Base-by-base conservation (phyloP, 2,888 invertebrate species). In the Antitype chi region DNA sequence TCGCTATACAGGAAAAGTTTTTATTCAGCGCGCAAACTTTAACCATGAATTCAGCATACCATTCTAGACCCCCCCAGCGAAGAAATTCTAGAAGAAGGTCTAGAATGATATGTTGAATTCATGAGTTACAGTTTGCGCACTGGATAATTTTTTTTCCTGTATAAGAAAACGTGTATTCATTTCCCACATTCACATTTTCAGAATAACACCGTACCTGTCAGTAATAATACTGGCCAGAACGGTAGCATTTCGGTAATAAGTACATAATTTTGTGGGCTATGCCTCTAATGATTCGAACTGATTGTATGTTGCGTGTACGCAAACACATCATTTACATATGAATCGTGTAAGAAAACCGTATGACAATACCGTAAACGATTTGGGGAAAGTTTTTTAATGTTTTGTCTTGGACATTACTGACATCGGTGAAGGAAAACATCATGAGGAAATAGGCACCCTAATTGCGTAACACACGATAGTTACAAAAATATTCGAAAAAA, bases 171-270 rank as follows among this genome's bases (percentile, higher is more conserved):
- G 32, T 11, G 60, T 6, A 23, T 60, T 32, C 23, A 6, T 60
- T 43, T 23, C 49, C 71, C 20, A 47, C 8, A 52, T n/a, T 52
- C 7, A 25, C 8, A 15, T 52, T 32, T 60, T 59, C 71, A 62
- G 85, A 84, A 82, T 76, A 75, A 66, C 9, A 67, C 68, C 67
- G 53, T 67, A 23, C 8, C 55, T 43, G 63, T 32, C 15, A 13
- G 53, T 62, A 87, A 85, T 79, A 68, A 71, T 25, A 32, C 13
- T n/a, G 47, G 53, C 32, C 60, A 59, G 32, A 76, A 77, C 84
- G 64, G 75, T 71, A 84, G 70, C 57, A 67, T 81, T 79, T 73
- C 25, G 84, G 83, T 90, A 90, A 91, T 88, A 81, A 81, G 84
- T 78, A 80, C 53, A 55, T 78, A 64, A 87, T 87, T 84, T 81